Evolutionary conservation across 2,113 vertebrate species (phyloP).

Genomic region (Colossoma macropomum): DNA sequence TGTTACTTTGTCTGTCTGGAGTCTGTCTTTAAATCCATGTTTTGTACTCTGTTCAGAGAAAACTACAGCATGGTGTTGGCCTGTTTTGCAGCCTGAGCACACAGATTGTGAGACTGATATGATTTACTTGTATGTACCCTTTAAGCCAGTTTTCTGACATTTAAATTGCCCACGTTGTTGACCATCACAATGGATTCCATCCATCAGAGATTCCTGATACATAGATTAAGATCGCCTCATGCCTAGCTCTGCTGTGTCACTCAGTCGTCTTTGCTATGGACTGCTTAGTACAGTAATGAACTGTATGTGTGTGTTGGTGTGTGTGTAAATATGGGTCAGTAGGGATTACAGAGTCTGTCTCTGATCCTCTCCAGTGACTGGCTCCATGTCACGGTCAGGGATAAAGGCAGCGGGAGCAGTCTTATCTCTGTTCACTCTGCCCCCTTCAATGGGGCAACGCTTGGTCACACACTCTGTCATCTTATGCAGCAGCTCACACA

Average conservation of each 20-base stretch:
- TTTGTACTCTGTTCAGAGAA: no score
- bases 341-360: conserved; percentile 8
- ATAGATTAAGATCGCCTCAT: neutral
- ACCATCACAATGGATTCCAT: neutral
- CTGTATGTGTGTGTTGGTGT: neutral
- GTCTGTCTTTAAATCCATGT: no score
- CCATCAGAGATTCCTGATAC: neutral
- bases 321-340: conserved; percentile 37
- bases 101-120: no score
- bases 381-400: conserved; percentile 15
- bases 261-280: neutral
- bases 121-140: no score
- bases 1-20: no score
- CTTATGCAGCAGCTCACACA: neutral
- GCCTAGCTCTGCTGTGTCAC: neutral
- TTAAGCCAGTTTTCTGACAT: no score
- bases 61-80: no score
- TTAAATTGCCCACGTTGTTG: no score
- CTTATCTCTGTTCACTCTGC: conserved; percentile 45
- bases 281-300: neutral
- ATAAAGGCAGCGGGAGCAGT: conserved; percentile 35
- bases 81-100: no score
- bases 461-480: neutral
- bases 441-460: neutral
- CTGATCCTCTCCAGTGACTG: conserved; percentile 21